Percentiles rank a stretch among this genome's conserved stretches.
These are phyloP conservation scores for Poeciliopsis occidentalis DNA, from an alignment of 2,113 vertebrate species.

Conservation along the genomic window DNA sequence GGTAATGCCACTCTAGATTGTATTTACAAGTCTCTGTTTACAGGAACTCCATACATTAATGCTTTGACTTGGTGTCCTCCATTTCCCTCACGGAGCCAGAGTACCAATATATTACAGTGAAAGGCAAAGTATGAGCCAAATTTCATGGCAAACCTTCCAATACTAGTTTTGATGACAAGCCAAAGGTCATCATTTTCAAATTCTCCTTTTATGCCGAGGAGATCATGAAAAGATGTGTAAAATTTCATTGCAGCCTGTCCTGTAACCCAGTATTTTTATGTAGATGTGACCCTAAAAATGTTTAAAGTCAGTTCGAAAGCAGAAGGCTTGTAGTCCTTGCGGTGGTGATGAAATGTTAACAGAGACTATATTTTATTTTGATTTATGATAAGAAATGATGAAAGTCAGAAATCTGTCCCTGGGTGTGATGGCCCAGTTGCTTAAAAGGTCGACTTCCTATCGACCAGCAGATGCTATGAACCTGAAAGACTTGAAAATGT, in stretches of 20 bases:
- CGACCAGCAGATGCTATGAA: not conserved
- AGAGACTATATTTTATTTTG: not conserved
- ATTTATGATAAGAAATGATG: not conserved
- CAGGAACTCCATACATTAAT: not conserved
- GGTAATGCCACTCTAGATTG: not conserved
- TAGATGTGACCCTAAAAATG: too few species aligned
- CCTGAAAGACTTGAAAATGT: not conserved
- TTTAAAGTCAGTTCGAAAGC: too few species aligned
- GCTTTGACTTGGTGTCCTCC: conserved; percentile 1
- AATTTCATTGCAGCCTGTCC: not conserved
- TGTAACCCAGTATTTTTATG: too few species aligned
- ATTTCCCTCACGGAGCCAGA: not conserved
- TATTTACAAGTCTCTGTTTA: not conserved
- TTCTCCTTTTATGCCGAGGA: not conserved
- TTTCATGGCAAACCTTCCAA: not conserved
- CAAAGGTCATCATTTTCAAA: not conserved
- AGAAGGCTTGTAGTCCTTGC: not conserved
- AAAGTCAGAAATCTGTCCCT: not conserved
- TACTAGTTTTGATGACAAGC: not conserved
- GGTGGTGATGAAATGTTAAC: not conserved
- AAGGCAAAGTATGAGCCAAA: not conserved
- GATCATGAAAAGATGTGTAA: not conserved
- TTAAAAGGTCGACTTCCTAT: not conserved
- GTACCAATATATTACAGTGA: not conserved
- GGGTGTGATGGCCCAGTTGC: not conserved